Percentiles rank a stretch among this genome's conserved stretches.
Conservation (phyloP, 2,113 vertebrate species). For the Lamprologus ornatipinnis region DNA sequence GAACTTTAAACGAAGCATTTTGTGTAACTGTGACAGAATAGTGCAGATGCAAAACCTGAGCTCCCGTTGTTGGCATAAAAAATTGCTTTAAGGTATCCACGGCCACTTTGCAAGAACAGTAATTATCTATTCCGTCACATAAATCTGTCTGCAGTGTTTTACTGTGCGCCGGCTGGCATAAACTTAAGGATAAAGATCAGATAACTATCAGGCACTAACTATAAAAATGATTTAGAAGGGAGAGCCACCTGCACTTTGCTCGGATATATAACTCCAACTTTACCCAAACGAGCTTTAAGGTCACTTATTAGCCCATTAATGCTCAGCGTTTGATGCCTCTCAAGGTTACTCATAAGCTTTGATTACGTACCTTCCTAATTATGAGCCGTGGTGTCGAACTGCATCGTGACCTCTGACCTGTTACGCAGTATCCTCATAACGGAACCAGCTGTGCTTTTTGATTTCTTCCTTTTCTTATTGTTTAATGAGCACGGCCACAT, state of each 20-base stretch:
- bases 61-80: not conserved
- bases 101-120: not conserved
- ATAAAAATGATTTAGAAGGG: not conserved
- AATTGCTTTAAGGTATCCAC: not conserved
- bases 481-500: not conserved
- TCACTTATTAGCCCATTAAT: not conserved
- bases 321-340: not conserved
- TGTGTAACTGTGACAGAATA: not conserved
- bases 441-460: not conserved
- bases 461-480: not conserved
- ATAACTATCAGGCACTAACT: not conserved
- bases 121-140: not conserved
- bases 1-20: not conserved
- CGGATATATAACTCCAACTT: not conserved
- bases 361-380: not conserved
- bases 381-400: not conserved
- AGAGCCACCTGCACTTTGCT: not conserved
- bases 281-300: not conserved
- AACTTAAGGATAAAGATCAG: not conserved
- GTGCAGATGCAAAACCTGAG: not conserved
- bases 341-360: not conserved
- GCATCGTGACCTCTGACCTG: not conserved
- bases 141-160: not conserved
- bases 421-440: not conserved
- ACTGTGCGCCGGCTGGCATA: not conserved